Evolutionary conservation across 1,140 invertebrate genomes (phyloP), one percentile per base, ranked within the genome.

Genomic region (Ephestia elutella): DNA sequence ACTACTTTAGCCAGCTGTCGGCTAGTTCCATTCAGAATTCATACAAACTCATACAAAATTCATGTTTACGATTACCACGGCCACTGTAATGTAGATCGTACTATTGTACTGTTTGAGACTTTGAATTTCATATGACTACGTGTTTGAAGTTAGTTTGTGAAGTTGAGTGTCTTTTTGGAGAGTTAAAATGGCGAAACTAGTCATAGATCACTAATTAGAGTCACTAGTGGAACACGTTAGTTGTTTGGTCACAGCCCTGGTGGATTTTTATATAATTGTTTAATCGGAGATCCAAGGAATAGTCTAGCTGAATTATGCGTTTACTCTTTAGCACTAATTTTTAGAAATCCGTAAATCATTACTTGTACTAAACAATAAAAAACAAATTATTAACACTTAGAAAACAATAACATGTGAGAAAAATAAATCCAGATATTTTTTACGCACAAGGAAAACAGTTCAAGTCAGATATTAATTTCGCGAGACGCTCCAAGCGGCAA

Each of bases 31-130:
- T 25, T 3, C 21, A 25, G 7, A 25, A 25, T 25, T 25, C 21
- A 25, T 25, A 25, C 21, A 25, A 25, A 25, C 21, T 50, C 49
- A 50, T 50, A 50, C 49, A 50, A 50, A 50, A 50, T 50, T 50
- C 49, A 50, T 20, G 49, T 50, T 50, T 50, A 50, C 49, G 49
- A 50, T 50, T 50, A 50, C 49, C 49, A 9, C 32, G 10, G 32
- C 9, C 32, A 35, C 32, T 35, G 32, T 35, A 35, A 35, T 35
- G 32, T 35, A 35, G 13, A 5, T 35, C 13, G 32, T 35, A 35
- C 9, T 35, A 35, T 35, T 35, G 32, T 35, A 10, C 10, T 35
- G 32, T 10, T 11, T 13, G 13, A 9, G 32, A 35, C 32, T 35
- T 35, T 13, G 32, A 35, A 35, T 35, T 35, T 35, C 13, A 9